These are phyloP conservation scores for Characodon lateralis DNA, from an alignment of 2,797 vertebrate genomes.

Conservation along the genomic window DNA sequence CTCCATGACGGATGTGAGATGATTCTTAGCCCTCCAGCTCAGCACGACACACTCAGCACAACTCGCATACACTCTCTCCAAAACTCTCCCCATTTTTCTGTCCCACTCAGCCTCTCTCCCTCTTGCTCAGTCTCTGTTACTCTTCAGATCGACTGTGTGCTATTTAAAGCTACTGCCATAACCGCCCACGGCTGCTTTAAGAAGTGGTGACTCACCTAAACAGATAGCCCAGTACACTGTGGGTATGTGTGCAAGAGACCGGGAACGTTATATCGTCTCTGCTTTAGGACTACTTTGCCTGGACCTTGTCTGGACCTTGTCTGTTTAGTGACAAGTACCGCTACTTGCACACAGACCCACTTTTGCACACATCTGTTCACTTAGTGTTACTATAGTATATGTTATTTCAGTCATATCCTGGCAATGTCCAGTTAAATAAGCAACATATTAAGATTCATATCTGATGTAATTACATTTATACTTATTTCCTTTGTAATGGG, in stretches of 20 bases:
- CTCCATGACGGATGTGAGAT: conserved; percentile 81
- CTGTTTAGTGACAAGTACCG: conserved; percentile 63
- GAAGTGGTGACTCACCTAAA: conserved; percentile 78
- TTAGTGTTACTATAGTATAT: conserved; percentile 35
- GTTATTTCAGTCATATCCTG: conserved; percentile 43
- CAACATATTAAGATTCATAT: not conserved
- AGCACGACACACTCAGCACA: conserved; percentile 69
- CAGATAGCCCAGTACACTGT: conserved; percentile 61
- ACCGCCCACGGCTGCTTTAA: conserved; percentile 78
- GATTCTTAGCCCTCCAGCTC: conserved; percentile 76
- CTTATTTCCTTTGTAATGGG: conserved; percentile 48
- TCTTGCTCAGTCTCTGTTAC: conserved; percentile 45
- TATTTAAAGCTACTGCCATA: conserved; percentile 74
- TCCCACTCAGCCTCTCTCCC: conserved; percentile 23
- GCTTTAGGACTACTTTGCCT: conserved; percentile 57
- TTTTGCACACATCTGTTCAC: conserved; percentile 29
- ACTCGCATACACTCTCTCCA: conserved; percentile 62
- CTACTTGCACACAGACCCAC: conserved; percentile 31
- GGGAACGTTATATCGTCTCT: conserved; percentile 64
- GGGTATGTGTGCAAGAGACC: conserved; percentile 16
- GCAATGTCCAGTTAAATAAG: conserved; percentile 44
- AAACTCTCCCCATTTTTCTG: conserved; percentile 48
- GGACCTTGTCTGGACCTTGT: conserved; percentile 44
- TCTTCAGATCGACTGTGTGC: conserved; percentile 63
- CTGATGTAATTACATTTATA: conserved; percentile 36